Evolutionary conservation across 2,797 vertebrate species (phyloP).

Genomic region (Urocyon cinereoargenteus): DNA sequence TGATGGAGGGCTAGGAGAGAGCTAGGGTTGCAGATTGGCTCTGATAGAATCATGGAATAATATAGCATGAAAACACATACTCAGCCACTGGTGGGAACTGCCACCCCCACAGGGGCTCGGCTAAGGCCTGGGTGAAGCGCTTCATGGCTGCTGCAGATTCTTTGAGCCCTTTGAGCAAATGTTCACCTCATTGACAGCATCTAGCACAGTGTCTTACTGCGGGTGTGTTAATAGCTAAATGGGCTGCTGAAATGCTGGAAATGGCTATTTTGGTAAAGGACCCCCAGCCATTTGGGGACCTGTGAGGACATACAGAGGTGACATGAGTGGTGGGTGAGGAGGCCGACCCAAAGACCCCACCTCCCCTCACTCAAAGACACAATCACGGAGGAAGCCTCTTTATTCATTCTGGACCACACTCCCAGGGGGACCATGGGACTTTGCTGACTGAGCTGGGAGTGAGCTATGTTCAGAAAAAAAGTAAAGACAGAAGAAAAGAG

Average conservation of each 20-base stretch:
- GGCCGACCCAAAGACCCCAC: background rate
- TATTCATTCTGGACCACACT: background rate
- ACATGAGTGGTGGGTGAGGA: background rate
- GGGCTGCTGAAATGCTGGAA: background rate
- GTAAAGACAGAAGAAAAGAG: background rate
- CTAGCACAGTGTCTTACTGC: rapidly evolving
- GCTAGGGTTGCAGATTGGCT: background rate
- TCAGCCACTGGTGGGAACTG: background rate
- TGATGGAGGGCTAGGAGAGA: background rate
- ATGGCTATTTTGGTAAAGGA: background rate
- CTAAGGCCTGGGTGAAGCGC: background rate
- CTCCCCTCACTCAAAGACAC: background rate
- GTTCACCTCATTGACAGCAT: background rate
- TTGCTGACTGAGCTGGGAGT: background rate
- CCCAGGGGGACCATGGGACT: background rate
- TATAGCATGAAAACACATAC: rapidly evolving
- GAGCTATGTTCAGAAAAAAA: background rate
- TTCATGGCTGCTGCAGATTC: background rate
- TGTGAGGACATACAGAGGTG: background rate
- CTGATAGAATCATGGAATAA: too few species aligned
- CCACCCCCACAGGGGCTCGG: rapidly evolving
- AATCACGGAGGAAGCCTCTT: background rate
- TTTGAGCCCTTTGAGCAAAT: background rate
- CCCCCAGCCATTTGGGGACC: background rate
- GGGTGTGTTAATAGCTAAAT: rapidly evolving